A percentile compares a stretch with the other conserved stretches of the same genome.
These are phyloP conservation scores for Oxyruncus cristatus DNA, from an alignment of 2,113 vertebrate species.

Conservation along the genomic window DNA sequence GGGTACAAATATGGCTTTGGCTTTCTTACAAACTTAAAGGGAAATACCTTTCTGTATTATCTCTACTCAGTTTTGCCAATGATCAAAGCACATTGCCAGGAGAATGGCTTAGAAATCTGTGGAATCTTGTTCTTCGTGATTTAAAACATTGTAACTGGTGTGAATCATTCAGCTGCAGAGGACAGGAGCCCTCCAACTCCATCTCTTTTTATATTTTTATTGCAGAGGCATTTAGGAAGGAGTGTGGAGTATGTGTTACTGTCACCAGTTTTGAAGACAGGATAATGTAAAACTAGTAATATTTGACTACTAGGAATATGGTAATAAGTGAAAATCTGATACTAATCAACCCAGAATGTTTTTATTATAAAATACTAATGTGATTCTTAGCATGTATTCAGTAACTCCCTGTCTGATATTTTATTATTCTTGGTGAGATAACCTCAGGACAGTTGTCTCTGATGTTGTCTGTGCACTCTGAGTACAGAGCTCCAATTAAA, in stretches of 20 bases:
- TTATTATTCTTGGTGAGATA: background rate
- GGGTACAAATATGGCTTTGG: background rate
- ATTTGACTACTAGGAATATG: background rate
- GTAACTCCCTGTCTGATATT: background rate
- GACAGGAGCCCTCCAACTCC: background rate
- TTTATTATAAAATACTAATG: background rate
- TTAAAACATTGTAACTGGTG: background rate
- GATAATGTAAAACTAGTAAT: background rate
- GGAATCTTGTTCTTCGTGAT: background rate
- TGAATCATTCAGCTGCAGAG: background rate
- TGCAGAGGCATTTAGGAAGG: background rate
- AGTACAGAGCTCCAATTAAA: background rate
- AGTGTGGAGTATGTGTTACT: background rate
- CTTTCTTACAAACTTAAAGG: background rate
- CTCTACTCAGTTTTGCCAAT: background rate
- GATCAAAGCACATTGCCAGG: background rate
- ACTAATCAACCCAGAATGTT: background rate
- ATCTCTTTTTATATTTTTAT: background rate
- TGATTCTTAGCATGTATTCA: background rate
- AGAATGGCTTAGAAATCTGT: background rate
- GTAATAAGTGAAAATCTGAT: background rate
- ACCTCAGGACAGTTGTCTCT: background rate
- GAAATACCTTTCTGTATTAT: background rate
- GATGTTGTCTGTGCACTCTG: background rate
- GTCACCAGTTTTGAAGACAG: background rate